Conservation (phyloP, 2,797 vertebrate genomes). For the Phataginus tetradactyla region DNA sequence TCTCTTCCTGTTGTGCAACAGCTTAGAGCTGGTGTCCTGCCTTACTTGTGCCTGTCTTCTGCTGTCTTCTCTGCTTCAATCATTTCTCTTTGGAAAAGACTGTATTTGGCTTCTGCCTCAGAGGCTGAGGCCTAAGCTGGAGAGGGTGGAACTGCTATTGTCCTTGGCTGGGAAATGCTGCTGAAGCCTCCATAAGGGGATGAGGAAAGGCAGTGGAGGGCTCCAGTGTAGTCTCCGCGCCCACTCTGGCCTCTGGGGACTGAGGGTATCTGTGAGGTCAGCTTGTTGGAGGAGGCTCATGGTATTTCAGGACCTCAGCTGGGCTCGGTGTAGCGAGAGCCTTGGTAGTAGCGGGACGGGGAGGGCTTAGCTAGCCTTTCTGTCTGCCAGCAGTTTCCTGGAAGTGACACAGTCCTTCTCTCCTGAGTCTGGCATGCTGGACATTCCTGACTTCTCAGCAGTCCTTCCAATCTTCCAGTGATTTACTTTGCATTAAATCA, state of each 20-base stretch:
- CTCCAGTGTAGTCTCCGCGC: neutral
- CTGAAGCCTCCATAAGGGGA: neutral
- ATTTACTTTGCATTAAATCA: neutral
- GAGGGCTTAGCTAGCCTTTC: neutral
- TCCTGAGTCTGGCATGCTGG: neutral
- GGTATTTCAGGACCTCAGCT: neutral
- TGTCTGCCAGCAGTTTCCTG: neutral
- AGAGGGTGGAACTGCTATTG: neutral
- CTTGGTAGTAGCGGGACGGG: neutral
- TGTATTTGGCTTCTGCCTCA: neutral
- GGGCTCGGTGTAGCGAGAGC: neutral
- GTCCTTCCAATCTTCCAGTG: neutral
- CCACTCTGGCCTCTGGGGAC: neutral
- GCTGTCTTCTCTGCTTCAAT: neutral
- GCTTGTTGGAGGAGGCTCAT: neutral
- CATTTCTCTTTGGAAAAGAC: neutral
- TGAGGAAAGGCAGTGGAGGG: neutral
- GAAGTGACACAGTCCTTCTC: neutral
- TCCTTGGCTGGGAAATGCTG: neutral
- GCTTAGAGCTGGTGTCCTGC: neutral
- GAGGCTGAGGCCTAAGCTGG: neutral
- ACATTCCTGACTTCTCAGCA: neutral
- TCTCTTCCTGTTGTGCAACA: neutral
- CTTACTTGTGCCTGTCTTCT: neutral
- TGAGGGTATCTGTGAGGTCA: neutral